Evolutionary conservation across 2,113 vertebrate species (phyloP), one percentile per base, ranked within the genome.

Genomic region (Brachyistius frenatus): DNA sequence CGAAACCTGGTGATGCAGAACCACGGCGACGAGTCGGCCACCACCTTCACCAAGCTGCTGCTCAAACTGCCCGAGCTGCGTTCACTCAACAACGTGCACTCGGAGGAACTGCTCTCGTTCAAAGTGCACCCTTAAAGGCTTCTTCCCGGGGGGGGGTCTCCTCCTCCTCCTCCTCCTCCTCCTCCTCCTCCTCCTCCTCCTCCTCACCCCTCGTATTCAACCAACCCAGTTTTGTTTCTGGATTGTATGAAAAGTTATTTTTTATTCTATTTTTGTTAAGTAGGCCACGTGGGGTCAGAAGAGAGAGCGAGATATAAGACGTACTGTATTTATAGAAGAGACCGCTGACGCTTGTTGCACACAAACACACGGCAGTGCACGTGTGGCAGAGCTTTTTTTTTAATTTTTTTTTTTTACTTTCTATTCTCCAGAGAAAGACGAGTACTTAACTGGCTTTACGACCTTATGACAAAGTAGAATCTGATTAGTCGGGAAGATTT

Each of bases 21-120:
- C 80, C 98, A 98, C 86, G 95, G 96, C 69, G 97, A 97, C 0
- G 97, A 97, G 89, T 93, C 96, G 77, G 93, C 96, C 84, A 97
- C 98, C 81, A 95, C 96, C 86, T 98, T 99, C 96, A 99, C 98
- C 93, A 99, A 98, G 90, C 96, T 99, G 74, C 96, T 99, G 77
- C 94, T 99, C 79, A 99, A 99, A 87, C 95, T 99, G 61, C 97
- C 98, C 0, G 97, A 99, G 89, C 96, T 99, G 91, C 97, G 97
- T 39, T 98, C 98, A 55, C 97, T 99, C 93, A 99, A 99, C 93
- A 99, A 98, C 95, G 95, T 98, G 97, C 98, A 99, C 94, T 99
- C 97, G 39, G 97, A 99, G 93, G 97, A 98, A 88, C 96, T 99
- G 85, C 93, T 99, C 89, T 97, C 98, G 84, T 99, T 99, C 90